phyloP scores from a whole-genome alignment of 2,797 vertebrate genomes.

The Notoglanidium macrostoma region DNA sequence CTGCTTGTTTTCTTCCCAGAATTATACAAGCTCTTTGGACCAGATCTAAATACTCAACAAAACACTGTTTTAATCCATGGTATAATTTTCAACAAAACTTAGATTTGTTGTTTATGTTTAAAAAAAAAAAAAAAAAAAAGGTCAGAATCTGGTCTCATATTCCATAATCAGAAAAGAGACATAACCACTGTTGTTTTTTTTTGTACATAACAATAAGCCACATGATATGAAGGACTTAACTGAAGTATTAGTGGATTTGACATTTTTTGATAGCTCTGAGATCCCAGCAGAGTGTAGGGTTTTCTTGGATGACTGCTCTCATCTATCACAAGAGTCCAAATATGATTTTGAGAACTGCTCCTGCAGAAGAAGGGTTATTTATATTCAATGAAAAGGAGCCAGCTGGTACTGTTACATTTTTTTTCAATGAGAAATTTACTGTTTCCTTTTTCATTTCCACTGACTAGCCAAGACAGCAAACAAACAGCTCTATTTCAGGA shows the following conservation, averaged over 20 bases:
- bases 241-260: constrained; percentile 14
- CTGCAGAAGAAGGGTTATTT: neutral
- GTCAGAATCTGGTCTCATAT: neutral
- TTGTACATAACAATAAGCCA: neutral
- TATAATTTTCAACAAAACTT: neutral
- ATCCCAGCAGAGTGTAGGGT: neutral
- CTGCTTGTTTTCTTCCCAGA: neutral
- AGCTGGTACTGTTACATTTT: constrained; percentile 5
- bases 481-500: neutral
- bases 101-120: neutral
- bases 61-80: neutral
- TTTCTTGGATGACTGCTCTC: constrained; percentile 12
- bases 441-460: neutral
- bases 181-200: neutral
- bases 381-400: neutral
- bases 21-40: neutral
- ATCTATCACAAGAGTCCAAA: constrained; percentile 9
- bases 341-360: neutral
- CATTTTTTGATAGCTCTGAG: neutral
- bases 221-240: neutral
- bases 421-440: neutral
- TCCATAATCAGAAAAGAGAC: neutral
- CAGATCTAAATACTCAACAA: neutral
- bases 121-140: neutral
- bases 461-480: neutral